Evolutionary conservation across 2,113 vertebrate species (phyloP), one percentile per base, ranked within the genome.

Genomic region (Campylorhamphus procurvoides): DNA sequence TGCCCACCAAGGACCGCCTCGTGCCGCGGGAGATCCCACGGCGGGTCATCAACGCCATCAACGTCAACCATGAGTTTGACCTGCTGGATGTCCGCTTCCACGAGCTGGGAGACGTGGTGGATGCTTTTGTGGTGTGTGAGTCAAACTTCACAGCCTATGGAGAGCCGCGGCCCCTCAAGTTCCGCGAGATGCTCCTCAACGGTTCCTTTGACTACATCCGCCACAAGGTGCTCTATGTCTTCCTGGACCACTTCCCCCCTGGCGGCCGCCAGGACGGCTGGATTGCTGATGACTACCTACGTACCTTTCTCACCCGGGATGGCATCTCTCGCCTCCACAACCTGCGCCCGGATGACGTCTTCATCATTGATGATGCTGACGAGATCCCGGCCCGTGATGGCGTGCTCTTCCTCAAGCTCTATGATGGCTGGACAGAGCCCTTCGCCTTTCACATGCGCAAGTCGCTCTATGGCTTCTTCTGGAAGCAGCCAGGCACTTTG

Each of bases 401-500:
- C 1, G 98, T 99, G n/a, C 98, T 99, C 60, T 99, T 99, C 97
- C 99, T 99, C 92, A 99, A 99, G 95, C 98, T 99, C 55, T 99
- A 99, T 0, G 99, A 99, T 0, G 99, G 99, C 78, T 99, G 99
- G 99, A 99, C 99, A 0, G 99, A 99, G 93, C 99, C 99, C 25
- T 99, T 99, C 1, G 99, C 99, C 96, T 99, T 99, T 93, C 99
- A 99, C 94, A 99, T 99, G 99, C 99, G 99, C 91, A 99, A 99
- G 97, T 99, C 99, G 0, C 98, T 99, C 55, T 99, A 99, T 1
- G 99, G 99, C n/a, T 99, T 99, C 96, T 99, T 99, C 98, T 99
- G 99, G 99, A 99, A 99, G 98, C 99, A 99, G 80, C 99, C 99
- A 1, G 99, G 99, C 76, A 99, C 99, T 14, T 97, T 99, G 76